These are phyloP conservation scores for Chalcis sispes DNA, from an alignment of 2,888 invertebrate species.

Conservation along the genomic window DNA sequence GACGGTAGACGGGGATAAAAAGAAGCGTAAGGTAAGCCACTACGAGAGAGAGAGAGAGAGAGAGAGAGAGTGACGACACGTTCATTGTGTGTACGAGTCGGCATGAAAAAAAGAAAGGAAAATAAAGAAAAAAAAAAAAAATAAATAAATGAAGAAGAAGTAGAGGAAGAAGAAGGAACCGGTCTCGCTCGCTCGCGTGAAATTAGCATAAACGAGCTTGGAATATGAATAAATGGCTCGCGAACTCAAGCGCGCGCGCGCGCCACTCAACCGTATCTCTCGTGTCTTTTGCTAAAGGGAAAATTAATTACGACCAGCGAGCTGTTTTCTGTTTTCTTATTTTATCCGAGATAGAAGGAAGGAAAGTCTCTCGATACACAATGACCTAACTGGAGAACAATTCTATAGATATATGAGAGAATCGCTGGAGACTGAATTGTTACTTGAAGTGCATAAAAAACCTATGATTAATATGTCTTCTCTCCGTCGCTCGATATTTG, in stretches of 20 bases:
- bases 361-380: too few species aligned
- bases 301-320: constrained; percentile 21
- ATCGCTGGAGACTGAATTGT: too few species aligned
- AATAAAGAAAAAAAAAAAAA: background rate
- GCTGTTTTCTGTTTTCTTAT: background rate
- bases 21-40: background rate
- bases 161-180: constrained; percentile 25
- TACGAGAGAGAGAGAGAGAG: background rate
- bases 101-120: background rate
- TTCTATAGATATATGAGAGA: too few species aligned
- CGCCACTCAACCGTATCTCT: constrained; percentile 14
- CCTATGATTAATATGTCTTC: too few species aligned
- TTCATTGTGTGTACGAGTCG: constrained; percentile 27
- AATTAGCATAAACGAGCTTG: constrained; percentile 53
- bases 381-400: too few species aligned
- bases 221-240: constrained; percentile 54
- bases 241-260: constrained; percentile 7
- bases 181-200: constrained; percentile 17
- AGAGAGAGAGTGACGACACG: constrained; percentile 31
- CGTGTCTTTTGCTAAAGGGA: constrained; percentile 14
- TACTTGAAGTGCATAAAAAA: too few species aligned
- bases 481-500: too few species aligned
- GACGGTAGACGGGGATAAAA: background rate
- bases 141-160: background rate
- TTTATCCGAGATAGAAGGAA: too few species aligned